Evolutionary conservation across 2,888 invertebrate genomes (phyloP), one percentile per base, ranked within the genome.

Genomic region (Mimas tiliae): DNA sequence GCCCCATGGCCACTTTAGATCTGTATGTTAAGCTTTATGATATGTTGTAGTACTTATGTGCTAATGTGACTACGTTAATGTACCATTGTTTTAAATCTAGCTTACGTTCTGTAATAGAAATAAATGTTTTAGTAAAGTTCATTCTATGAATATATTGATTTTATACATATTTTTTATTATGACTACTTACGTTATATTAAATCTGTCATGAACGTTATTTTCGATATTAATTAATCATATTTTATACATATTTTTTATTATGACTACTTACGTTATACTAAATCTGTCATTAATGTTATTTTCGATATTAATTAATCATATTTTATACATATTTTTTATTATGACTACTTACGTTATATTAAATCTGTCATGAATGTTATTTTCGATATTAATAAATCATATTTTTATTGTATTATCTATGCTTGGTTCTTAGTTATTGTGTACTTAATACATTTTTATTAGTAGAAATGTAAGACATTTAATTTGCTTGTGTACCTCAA

Each of bases 101-200:
- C 48, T 8, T 50, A 50, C 6, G 42, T 6, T 19, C 6, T 50
- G 48, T 50, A 6, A n/a, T 6, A 14, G 6, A 12, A 47, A n/a
- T 47, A n/a, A 14, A 21, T 52, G 27, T 27, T 27, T 21, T 19
- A 52, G 34, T n/a, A n/a, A 34, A 21, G 16, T 51, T 51, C 16
- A 52, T 3, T 52, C 16, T 52, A 52, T n/a, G 52, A 52, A 6
- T 47, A n/a, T n/a, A 47, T n/a, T n/a, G 47, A 47, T 47, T 47
- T 47, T 47, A n/a, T 12, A 47, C 6, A 47, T n/a, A 1, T 6
- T n/a, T 47, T n/a, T 45, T n/a, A n/a, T 45, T 47, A 6, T 14
- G 12, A 14, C 7, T 34, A 34, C 34, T 34, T 34, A 34, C 34
- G 34, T 34, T 34, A 6, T 34, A 34, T 34, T 34, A 34, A 34